Conservation (phyloP, 2,113 vertebrate genomes). For the Campylomormyrus numenius region DNA sequence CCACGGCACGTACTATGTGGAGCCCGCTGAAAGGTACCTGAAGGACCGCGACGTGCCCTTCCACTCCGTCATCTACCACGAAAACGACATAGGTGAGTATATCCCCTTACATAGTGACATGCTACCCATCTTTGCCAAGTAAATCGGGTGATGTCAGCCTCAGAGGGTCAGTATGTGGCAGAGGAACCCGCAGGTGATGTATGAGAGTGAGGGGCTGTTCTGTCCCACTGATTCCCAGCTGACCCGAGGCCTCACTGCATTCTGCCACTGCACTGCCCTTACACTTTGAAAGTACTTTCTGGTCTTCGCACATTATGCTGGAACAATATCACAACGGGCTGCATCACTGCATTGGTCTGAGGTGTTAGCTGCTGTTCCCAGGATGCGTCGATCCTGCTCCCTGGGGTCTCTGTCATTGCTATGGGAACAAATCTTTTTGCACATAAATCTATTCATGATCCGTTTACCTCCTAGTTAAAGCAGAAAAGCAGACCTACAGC, state of each 20-base stretch:
- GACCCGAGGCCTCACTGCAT: background rate
- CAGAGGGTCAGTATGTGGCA: background rate
- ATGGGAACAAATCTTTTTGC: background rate
- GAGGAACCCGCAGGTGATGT: background rate
- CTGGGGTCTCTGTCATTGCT: background rate
- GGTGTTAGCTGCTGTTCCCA: background rate
- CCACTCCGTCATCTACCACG: slow-evolving; percentile 98
- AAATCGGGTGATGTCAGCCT: background rate
- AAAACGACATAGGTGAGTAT: slow-evolving; percentile 94
- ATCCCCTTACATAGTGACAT: background rate
- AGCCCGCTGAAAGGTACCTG: slow-evolving; percentile 87
- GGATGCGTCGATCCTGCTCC: background rate
- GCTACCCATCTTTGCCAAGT: background rate
- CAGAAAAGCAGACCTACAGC: too few species aligned
- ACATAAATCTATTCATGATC: background rate
- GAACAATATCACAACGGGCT: background rate
- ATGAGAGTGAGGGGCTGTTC: background rate
- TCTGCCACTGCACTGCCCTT: background rate
- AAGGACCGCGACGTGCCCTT: slow-evolving; percentile 79
- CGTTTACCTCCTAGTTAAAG: too few species aligned
- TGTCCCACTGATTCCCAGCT: background rate
- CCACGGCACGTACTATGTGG: slow-evolving; percentile 87
- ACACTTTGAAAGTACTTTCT: background rate
- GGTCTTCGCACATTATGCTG: background rate
- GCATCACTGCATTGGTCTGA: background rate